phyloP scores from a whole-genome alignment of 2,888 invertebrate species.

The Ellobium chinense region DNA sequence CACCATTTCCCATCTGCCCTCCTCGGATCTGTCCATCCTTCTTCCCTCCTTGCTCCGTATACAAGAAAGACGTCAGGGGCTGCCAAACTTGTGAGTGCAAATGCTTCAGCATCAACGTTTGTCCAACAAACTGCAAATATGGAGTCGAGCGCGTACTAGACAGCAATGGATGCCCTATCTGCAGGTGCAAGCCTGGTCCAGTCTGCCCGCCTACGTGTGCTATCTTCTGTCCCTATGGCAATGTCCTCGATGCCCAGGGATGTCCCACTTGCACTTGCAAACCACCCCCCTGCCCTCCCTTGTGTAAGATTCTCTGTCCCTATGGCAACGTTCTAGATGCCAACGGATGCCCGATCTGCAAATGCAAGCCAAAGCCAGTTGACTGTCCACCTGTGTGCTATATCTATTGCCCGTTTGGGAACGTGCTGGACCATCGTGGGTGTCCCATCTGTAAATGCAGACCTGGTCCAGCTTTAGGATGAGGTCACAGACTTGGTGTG shows the following conservation, averaged over 20 bases:
- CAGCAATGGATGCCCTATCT: background rate
- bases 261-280: background rate
- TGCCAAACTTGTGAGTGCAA: background rate
- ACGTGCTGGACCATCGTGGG: background rate
- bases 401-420: background rate
- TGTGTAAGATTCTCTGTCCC: background rate
- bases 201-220: background rate
- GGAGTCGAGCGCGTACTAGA: background rate
- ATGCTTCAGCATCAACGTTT: background rate
- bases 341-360: conserved; percentile 9
- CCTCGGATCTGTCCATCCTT: background rate
- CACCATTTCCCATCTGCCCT: background rate
- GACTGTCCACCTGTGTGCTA: background rate
- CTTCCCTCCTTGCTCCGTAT: background rate
- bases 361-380: background rate
- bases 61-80: background rate
- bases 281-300: background rate
- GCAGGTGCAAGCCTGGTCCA: background rate
- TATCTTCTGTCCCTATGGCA: background rate
- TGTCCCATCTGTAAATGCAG: background rate
- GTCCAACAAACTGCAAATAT: background rate
- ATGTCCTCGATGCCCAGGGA: background rate
- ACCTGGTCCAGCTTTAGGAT: background rate
- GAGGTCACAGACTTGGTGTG: too few relatives aligned
- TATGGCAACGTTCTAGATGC: background rate